These are phyloP conservation scores for Poecile montanus DNA, from an alignment of 2,797 vertebrate genomes.

Conservation along the genomic window DNA sequence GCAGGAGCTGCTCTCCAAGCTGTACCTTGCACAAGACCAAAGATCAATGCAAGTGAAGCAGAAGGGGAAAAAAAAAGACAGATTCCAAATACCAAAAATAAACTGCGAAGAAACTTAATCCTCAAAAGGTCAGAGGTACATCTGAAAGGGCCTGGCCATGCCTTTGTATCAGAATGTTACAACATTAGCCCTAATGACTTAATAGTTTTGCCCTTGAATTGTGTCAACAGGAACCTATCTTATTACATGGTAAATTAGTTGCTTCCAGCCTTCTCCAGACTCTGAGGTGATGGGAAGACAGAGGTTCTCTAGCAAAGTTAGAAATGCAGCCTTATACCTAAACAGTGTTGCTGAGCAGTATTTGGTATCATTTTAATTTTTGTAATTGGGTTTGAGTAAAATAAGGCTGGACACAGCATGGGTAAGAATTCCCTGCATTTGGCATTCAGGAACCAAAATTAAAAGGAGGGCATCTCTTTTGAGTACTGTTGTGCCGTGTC, in stretches of 20 bases:
- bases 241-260: conserved; percentile 63
- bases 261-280: conserved; percentile 41
- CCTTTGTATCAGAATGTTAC: conserved; percentile 57
- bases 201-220: conserved; percentile 58
- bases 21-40: not conserved
- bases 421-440: not conserved
- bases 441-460: not conserved
- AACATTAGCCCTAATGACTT: conserved; percentile 69
- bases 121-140: conserved; percentile 50
- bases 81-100: conserved; percentile 38
- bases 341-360: not conserved
- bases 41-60: not conserved
- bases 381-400: not conserved
- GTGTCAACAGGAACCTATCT: conserved; percentile 65
- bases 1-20: not conserved
- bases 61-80: not conserved
- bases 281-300: conserved; percentile 19
- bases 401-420: not conserved
- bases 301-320: not conserved
- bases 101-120: conserved; percentile 64
- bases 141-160: conserved; percentile 32
- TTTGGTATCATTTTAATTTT: not conserved
- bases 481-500: not conserved
- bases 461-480: not conserved
- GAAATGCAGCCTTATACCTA: not conserved